Evolutionary conservation across 2,113 vertebrate species (phyloP).

Genomic region (Upupa epops): DNA sequence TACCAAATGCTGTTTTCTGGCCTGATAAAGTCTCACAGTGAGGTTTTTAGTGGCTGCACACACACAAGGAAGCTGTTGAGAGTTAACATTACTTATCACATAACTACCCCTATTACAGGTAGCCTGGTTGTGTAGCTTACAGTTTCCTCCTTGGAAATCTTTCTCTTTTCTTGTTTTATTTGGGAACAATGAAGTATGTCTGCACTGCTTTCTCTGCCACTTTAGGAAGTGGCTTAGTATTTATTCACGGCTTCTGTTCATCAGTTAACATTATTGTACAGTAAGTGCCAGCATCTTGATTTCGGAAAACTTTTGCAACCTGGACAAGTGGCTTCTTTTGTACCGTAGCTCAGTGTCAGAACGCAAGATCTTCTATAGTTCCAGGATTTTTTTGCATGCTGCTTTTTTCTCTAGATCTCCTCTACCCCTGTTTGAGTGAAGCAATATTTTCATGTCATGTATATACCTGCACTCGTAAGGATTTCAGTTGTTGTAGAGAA

Average conservation of each 20-base stretch:
- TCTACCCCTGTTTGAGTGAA: conserved; percentile 71
- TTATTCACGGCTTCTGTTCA: conserved; percentile 60
- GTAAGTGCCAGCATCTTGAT: conserved; percentile 50
- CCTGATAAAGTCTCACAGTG: conserved; percentile 25
- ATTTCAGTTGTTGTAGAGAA: conserved; percentile 77
- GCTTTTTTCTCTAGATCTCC: conserved; percentile 50
- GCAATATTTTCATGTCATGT: conserved; percentile 78
- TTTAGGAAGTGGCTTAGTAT: conserved; percentile 28
- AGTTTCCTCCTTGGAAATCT: conserved; percentile 25
- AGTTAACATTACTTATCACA: conserved; percentile 16
- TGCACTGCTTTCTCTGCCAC: conserved; percentile 29
- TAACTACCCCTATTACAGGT: conserved; percentile 12
- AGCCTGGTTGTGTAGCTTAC: conserved; percentile 38
- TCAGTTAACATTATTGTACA: conserved; percentile 47
- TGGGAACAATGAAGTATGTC: conserved; percentile 67
- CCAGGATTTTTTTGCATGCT: conserved; percentile 67
- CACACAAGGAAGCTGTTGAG: conserved; percentile 23
- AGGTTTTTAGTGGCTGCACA: conserved; percentile 50
- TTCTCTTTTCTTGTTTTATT: conserved; percentile 28
- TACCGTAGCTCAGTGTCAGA: conserved; percentile 53
- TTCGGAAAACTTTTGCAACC: conserved; percentile 22
- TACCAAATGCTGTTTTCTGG: conserved; percentile 52
- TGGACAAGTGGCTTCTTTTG: conserved; percentile 45
- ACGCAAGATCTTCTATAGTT: conserved; percentile 27
- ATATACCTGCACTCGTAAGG: conserved; percentile 76